Percentiles rank a stretch among this genome's conserved stretches.
These are phyloP conservation scores for Corythoichthys haematopterus DNA, from an alignment of 2,113 vertebrate genomes.

Conservation along the genomic window DNA sequence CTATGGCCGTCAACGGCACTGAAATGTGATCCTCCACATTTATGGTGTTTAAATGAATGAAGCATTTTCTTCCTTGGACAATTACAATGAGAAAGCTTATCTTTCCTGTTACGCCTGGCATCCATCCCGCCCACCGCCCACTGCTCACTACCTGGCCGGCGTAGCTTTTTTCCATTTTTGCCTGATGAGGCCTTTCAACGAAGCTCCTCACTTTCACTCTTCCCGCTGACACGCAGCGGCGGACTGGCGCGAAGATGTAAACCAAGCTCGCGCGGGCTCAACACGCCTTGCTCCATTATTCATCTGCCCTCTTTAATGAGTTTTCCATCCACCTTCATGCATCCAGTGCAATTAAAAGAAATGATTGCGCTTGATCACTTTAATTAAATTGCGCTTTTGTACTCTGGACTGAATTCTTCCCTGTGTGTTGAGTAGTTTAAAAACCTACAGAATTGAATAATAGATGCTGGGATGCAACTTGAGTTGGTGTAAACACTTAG, in stretches of 20 bases:
- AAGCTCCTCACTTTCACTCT: conserved; percentile 67
- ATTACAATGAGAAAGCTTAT: conserved; percentile 41
- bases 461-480: conserved; percentile 13
- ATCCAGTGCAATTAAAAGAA: conserved; percentile 53
- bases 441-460: background rate
- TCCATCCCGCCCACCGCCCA: conserved; percentile 24
- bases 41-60: conserved; percentile 1
- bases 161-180: conserved; percentile 69
- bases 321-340: conserved; percentile 71
- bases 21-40: too few species aligned
- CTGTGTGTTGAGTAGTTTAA: conserved; percentile 3
- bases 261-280: conserved; percentile 62
- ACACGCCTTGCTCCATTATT: conserved; percentile 70
- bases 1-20: too few species aligned
- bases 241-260: conserved; percentile 62
- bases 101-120: conserved; percentile 39
- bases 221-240: conserved; percentile 31
- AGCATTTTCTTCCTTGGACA: conserved; percentile 30
- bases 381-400: conserved; percentile 28
- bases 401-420: background rate
- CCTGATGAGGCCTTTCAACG: conserved; percentile 63
- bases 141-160: conserved; percentile 37
- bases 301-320: conserved; percentile 69
- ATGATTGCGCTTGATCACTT: conserved; percentile 43
- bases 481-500: conserved; percentile 1